phyloP scores from a whole-genome alignment of 2,113 vertebrate species.

The Carettochelys insculpta region DNA sequence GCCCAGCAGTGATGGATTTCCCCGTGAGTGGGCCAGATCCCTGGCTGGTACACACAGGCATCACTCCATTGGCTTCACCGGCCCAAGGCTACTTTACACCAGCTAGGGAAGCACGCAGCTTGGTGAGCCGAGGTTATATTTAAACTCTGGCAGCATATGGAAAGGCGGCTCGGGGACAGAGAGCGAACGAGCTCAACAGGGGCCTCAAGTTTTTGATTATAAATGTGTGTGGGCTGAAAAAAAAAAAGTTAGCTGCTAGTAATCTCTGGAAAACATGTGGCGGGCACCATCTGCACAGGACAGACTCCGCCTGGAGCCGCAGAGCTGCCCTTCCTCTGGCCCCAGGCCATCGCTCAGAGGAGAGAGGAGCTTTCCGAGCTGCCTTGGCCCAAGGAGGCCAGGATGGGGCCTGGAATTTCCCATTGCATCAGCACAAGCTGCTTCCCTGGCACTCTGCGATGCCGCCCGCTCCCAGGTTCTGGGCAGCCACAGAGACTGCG shows the following conservation, averaged over 20 bases:
- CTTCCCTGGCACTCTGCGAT: neutral
- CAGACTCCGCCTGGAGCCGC: neutral
- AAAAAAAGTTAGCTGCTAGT: neutral
- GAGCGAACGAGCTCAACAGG: too few species aligned
- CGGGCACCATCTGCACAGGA: fast-evolving
- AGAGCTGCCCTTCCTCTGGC: neutral
- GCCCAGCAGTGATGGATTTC: too few species aligned
- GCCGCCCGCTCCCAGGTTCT: neutral
- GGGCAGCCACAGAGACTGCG: neutral
- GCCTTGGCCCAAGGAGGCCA: neutral
- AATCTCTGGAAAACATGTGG: neutral
- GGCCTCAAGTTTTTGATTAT: neutral
- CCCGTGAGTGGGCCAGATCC: neutral
- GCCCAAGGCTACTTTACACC: neutral
- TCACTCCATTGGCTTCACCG: neutral
- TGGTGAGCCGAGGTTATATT: neutral
- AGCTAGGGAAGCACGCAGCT: neutral
- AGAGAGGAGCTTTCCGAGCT: neutral
- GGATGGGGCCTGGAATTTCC: neutral
- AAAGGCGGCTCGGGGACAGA: too few species aligned
- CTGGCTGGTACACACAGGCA: neutral
- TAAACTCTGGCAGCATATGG: neutral
- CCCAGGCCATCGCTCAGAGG: neutral
- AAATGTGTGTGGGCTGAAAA: neutral
- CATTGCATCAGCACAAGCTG: neutral